Evolutionary conservation across 2,888 invertebrate genomes (phyloP), one percentile per base, ranked within the genome.

Genomic region (Ectropis crepuscularia): DNA sequence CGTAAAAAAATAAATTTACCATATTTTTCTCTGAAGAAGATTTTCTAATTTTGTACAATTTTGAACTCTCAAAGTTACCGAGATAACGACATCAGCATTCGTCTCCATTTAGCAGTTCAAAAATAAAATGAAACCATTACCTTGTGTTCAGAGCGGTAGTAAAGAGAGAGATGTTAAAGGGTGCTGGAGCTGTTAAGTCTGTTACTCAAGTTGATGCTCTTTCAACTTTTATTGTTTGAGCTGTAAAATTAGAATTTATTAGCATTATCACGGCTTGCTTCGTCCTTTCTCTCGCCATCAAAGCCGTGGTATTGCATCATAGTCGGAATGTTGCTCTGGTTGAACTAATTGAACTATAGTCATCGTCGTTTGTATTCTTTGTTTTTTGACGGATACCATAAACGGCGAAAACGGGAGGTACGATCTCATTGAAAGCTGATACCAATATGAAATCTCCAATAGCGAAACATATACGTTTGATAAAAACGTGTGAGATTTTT

Each of bases 231-330:
- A 63, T 47, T 49, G 63, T 46, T 49, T 45, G 6, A 46, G 58
- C 46, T 10, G 46, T 63, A 63, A 63, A 59, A 37, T 59, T 59
- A 12, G 36, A 57, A 43, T 63, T 63, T 63, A 63, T 63, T 62
- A 57, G 38, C 53, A 36, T 58, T 50, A 46, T 58, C 53, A 50
- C 46, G 36, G 9, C 49, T 53, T 16, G 48, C 39, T 39, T 49
- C 51, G 45, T 50, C 54, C 50, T 54, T 58, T 58, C 36, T 50
- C 36, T 47, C 42, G 36, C 28, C 57, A 53, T 65, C 59, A 63
- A 60, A 65, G 58, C 48, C 42, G 28, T 63, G 53, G 41, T 50
- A 42, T 49, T 61, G 61, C 58, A 45, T 50, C 37, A 57, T 38
- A 41, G 36, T 37, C 36, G 4, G 49, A 53, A 36, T 28, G 38